These are phyloP conservation scores for Ia io DNA, from an alignment of 2,113 vertebrate genomes.

Conservation along the genomic window DNA sequence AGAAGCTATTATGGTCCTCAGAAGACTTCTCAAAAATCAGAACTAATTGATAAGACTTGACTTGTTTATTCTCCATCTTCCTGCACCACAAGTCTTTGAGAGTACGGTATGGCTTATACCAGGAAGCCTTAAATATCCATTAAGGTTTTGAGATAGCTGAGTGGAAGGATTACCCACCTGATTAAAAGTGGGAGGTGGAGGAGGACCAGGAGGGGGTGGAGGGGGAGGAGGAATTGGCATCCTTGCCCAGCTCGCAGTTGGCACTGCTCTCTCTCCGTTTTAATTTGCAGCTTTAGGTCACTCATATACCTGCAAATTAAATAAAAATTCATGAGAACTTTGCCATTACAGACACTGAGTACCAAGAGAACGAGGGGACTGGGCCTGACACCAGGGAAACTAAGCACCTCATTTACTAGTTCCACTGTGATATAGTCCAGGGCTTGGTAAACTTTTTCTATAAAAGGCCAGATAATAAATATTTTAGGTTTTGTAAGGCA, in stretches of 20 bases:
- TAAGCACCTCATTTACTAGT: not conserved
- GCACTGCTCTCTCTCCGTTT: constrained; percentile 73
- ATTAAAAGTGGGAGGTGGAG: constrained; percentile 90
- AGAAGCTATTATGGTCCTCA: not conserved
- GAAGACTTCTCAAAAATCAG: not conserved
- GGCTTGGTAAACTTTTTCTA: not conserved
- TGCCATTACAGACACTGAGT: not conserved
- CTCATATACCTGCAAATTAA: constrained; percentile 82
- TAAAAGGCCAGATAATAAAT: not conserved
- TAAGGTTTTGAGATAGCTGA: not conserved
- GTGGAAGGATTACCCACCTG: constrained; percentile 82
- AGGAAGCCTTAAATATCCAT: not conserved
- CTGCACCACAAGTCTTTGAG: not conserved
- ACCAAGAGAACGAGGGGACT: not conserved
- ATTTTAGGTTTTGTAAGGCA: not conserved
- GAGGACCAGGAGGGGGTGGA: constrained; percentile 91
- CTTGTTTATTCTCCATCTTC: not conserved
- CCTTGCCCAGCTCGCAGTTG: constrained; percentile 78
- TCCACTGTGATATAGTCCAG: not conserved
- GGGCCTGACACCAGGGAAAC: not conserved
- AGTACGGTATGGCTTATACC: not conserved
- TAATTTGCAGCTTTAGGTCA: constrained; percentile 77
- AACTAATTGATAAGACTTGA: not conserved
- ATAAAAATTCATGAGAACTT: constrained; percentile 35
- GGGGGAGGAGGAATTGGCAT: constrained; percentile 95